Percentiles rank a stretch among this genome's conserved stretches.
phyloP scores from a whole-genome alignment of 1,140 invertebrate species.

The Drosophila sturtevanti region DNA sequence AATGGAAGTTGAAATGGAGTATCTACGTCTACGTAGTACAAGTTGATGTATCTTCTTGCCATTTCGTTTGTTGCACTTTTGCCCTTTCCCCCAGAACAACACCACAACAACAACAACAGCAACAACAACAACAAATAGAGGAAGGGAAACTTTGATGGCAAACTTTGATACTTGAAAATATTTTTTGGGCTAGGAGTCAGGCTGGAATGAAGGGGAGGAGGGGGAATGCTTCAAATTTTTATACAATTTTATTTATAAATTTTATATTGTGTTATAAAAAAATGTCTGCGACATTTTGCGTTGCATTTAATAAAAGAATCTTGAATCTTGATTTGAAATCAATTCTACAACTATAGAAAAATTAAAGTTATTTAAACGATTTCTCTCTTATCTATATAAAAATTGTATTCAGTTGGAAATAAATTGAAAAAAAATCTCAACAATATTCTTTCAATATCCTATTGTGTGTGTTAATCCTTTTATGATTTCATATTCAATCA shows the following conservation, averaged over 20 bases:
- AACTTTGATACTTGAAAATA: conserved; percentile 3
- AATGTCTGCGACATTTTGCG: neutral
- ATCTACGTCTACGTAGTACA: conserved; percentile 40
- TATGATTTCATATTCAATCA: conserved; percentile 2
- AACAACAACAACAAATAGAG: conserved; percentile 48
- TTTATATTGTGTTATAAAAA: neutral
- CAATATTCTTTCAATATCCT: neutral
- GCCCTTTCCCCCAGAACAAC: neutral
- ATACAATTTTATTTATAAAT: neutral
- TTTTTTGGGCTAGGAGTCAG: neutral
- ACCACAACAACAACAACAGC: conserved; percentile 47
- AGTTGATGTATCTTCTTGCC: conserved; percentile 68
- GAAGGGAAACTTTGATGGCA: neutral
- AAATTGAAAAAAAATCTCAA: too few relatives aligned
- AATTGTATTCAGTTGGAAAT: too few relatives aligned
- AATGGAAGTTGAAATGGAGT: conserved; percentile 23
- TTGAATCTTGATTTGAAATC: too few relatives aligned
- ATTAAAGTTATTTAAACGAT: neutral
- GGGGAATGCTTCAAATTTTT: neutral
- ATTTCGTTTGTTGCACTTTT: conserved; percentile 59
- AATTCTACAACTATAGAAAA: too few relatives aligned
- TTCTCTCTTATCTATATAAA: neutral
- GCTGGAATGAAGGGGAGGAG: neutral
- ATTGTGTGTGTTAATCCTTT: neutral
- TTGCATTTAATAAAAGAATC: too few relatives aligned